A percentile compares a stretch with the other conserved stretches of the same genome.
phyloP scores from a whole-genome alignment of 2,113 vertebrate genomes.

The Caracal caracal region DNA sequence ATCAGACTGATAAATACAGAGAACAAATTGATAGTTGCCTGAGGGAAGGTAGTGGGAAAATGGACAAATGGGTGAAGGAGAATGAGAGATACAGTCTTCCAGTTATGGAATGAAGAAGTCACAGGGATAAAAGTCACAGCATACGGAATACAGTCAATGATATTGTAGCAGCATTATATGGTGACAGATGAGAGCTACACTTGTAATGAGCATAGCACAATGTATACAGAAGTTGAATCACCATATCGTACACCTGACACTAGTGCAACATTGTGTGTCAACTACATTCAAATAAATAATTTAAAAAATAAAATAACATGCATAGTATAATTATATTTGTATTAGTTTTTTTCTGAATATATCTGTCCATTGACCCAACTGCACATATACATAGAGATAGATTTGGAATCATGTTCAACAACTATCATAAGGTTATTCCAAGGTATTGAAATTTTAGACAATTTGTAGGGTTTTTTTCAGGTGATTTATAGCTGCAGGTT shows the following conservation, averaged over 20 bases:
- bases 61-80: neutral
- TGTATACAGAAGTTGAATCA: neutral
- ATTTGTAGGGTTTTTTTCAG: neutral
- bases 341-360: neutral
- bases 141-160: neutral
- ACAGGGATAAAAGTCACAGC: neutral
- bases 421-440: neutral
- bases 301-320: neutral
- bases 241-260: neutral
- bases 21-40: neutral
- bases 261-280: neutral
- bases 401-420: neutral
- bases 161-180: neutral
- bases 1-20: neutral
- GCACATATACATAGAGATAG: neutral
- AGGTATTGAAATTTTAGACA: neutral
- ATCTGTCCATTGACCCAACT: neutral
- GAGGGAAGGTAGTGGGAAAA: neutral
- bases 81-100: neutral
- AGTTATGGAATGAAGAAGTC: neutral
- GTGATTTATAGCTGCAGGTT: neutral
- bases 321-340: neutral
- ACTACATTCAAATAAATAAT: neutral
- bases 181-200: neutral
- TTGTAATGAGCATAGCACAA: neutral